Conservation (phyloP, 92 coral and sea anemone genomes). For the Epizoanthus illoricatus region DNA sequence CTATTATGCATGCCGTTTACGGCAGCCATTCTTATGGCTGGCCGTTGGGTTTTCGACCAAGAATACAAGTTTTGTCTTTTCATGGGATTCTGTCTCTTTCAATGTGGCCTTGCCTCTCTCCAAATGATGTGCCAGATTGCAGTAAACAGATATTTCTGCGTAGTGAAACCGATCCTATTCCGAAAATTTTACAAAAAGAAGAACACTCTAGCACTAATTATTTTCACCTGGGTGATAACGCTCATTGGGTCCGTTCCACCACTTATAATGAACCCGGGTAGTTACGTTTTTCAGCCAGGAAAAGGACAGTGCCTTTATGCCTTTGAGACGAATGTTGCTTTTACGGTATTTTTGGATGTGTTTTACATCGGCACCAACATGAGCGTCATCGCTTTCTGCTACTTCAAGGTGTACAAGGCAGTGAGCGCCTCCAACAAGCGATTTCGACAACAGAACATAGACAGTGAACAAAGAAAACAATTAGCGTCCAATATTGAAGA, state of each 20-base stretch:
- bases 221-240: conserved; percentile 5
- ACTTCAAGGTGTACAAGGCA: too few relatives aligned
- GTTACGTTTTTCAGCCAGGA: conserved; percentile 25
- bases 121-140: conserved; percentile 38
- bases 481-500: too few relatives aligned
- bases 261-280: conserved; percentile 8
- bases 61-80: too few relatives aligned
- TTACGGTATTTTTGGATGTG: conserved; percentile 10
- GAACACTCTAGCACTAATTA: conserved; percentile 4
- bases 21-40: background rate
- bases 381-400: too few relatives aligned
- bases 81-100: background rate
- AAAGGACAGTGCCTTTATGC: conserved; percentile 32
- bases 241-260: conserved; percentile 27
- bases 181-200: conserved; percentile 13
- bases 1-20: conserved; percentile 1
- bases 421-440: conserved; percentile 11
- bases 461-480: too few relatives aligned
- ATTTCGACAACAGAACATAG: background rate
- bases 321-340: conserved; percentile 19
- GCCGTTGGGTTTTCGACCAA: background rate
- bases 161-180: conserved; percentile 9
- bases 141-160: conserved; percentile 28
- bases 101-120: conserved; percentile 12
- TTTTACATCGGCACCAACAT: too few relatives aligned